Evolutionary conservation across 2,888 invertebrate genomes (phyloP).

Genomic region (Stenotaenia linearis): DNA sequence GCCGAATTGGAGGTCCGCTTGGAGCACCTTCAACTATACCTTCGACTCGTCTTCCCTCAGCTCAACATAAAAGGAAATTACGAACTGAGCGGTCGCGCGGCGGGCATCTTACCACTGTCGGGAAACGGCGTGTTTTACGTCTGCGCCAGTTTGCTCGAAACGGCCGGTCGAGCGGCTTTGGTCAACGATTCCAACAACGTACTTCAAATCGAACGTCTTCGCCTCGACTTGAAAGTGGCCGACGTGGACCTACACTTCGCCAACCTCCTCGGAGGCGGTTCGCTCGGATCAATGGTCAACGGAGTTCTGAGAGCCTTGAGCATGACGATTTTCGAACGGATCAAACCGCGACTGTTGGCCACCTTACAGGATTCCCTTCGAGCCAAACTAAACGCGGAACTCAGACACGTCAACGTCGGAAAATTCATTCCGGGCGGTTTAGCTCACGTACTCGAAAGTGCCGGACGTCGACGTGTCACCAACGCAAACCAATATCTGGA

Average conservation of each 20-base stretch:
- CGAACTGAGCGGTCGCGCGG: conserved; percentile 36
- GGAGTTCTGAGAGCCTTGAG: conserved; percentile 35
- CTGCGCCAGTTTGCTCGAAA: conserved; percentile 27
- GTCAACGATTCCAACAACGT: conserved; percentile 22
- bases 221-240: conserved; percentile 32
- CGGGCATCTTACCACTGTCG: conserved; percentile 38
- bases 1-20: conserved; percentile 34
- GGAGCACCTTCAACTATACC: conserved; percentile 33
- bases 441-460: conserved; percentile 31
- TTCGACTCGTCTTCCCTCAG: conserved; percentile 36
- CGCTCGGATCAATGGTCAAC: conserved; percentile 35
- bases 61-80: conserved; percentile 36
- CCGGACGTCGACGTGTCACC: conserved; percentile 29
- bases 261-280: conserved; percentile 35
- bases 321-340: conserved; percentile 34
- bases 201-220: conserved; percentile 29
- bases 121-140: conserved; percentile 39
- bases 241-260: conserved; percentile 35
- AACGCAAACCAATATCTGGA: conserved; percentile 36
- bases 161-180: conserved; percentile 31
- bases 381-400: conserved; percentile 35
- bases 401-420: conserved; percentile 33
- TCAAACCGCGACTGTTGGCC: conserved; percentile 35
- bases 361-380: conserved; percentile 32
- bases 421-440: conserved; percentile 36